Evolutionary conservation across 1,140 invertebrate genomes (phyloP).

Genomic region (Drosophila sturtevanti): DNA sequence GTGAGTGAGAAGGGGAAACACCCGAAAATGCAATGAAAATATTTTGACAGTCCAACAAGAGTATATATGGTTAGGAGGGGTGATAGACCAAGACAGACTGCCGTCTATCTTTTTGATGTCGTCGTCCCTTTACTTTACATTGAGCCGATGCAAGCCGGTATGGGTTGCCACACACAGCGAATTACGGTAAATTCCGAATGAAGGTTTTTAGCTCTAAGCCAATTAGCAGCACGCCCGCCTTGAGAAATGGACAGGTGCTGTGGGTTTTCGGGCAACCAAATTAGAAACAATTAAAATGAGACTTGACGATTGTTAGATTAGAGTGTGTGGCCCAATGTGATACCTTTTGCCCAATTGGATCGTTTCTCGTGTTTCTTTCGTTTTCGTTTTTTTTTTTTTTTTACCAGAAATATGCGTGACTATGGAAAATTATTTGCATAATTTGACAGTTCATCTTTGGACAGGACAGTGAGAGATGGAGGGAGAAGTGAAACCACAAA

Average conservation of each 20-base stretch:
- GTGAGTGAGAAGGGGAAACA: conserved; percentile 29
- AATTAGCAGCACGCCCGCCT: conserved; percentile 79
- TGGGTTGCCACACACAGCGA: conserved; percentile 9
- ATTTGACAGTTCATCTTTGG: conserved; percentile 74
- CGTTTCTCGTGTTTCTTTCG: too few relatives aligned
- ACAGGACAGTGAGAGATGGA: conserved; percentile 34
- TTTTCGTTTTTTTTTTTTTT: too few relatives aligned
- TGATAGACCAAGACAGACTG: conserved; percentile 46
- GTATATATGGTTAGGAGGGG: background rate
- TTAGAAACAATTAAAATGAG: conserved; percentile 74
- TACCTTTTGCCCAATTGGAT: conserved; percentile 5
- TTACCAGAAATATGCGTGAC: conserved; percentile 63
- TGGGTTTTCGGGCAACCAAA: conserved; percentile 55
- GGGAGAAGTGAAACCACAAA: conserved; percentile 53
- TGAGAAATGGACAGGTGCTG: conserved; percentile 74
- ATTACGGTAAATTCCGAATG: conserved; percentile 12
- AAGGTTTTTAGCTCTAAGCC: conserved; percentile 42
- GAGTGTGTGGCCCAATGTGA: conserved; percentile 29
- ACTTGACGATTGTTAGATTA: conserved; percentile 45
- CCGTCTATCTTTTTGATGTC: conserved; percentile 61
- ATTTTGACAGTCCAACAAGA: conserved; percentile 71
- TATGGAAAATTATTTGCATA: conserved; percentile 81
- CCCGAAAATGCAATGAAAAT: conserved; percentile 78
- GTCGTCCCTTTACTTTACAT: conserved; percentile 27
- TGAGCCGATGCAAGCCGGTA: too few relatives aligned